Evolutionary conservation across 23 tunicate genomes (phyloP), one percentile per base, ranked within the genome.

Genomic region (Clavelina lepadiformis): DNA sequence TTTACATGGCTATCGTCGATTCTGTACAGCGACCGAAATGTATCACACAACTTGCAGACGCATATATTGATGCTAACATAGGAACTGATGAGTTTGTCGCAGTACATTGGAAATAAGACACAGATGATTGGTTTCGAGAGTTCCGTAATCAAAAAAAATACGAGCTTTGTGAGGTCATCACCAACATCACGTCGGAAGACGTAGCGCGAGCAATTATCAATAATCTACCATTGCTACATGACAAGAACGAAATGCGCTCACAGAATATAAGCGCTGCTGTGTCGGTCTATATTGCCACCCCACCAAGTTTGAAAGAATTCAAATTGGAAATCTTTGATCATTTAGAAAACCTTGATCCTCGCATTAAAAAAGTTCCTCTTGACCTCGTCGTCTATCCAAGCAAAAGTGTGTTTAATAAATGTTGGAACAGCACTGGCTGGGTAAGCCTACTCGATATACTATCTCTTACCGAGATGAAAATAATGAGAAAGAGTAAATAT

Each of bases 101-200:
- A 1, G 57, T 73, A 2, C 79, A 73, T 73, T 73, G 79, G 79
- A 44, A 68, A 29, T 73, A 58, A 20, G 79, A 73, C 51, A n/a
- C 15, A 41, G 20, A 2, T 18, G 79, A 73, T 41, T 73, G 79
- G 79, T 38, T 23, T 32, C 30, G 31, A 7, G 22, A n/a, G 41
- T 41, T 24, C 2, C 56, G 76, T 36, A 35, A 35, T 25, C 26
- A n/a, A 23, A 35, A 54, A 18, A 56, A 52, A 8, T n/a, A 22
- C 26, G 51, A 20, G 26, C 13, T 13, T 2, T 73, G 79, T 35
- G 7, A 15, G n/a, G 32, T 24, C 7, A 2, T 73, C 1, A 18
- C n/a, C 1, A 73, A 41, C 0, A 31, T 45, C 4, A 73, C 37
- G 0, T 58, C 79, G 8, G 11, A n/a, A 3, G 53, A 73, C 21